phyloP scores from a whole-genome alignment of 2,888 invertebrate genomes.

The Luperina nickerlii region DNA sequence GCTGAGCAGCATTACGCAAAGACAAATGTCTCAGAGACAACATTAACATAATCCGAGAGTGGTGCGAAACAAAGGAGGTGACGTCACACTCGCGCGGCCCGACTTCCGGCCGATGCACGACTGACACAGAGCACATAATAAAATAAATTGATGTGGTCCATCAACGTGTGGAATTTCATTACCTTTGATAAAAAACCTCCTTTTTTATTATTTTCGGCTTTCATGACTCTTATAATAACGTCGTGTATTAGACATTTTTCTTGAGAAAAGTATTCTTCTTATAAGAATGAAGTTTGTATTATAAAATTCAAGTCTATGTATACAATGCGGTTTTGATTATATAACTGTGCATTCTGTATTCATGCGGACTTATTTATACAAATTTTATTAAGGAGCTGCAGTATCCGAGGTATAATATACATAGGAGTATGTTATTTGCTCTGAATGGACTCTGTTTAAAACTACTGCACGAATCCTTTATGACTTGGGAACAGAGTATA shows the following conservation, averaged over 20 bases:
- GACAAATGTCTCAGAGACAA: slow-evolving; percentile 87
- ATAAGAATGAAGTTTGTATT: slow-evolving; percentile 40
- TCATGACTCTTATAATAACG: slow-evolving; percentile 51
- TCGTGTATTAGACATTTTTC: slow-evolving; percentile 57
- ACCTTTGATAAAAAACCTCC: slow-evolving; percentile 66
- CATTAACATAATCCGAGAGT: slow-evolving; percentile 88
- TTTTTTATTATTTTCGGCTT: slow-evolving; percentile 55
- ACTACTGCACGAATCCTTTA: slow-evolving; percentile 33
- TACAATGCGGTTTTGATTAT: slow-evolving; percentile 56
- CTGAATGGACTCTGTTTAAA: slow-evolving; percentile 22
- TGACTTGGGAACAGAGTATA: slow-evolving; percentile 32
- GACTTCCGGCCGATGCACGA: slow-evolving; percentile 75
- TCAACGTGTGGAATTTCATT: slow-evolving; percentile 76
- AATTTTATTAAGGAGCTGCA: slow-evolving; percentile 38
- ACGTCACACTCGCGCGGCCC: slow-evolving; percentile 75
- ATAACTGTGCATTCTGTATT: slow-evolving; percentile 56
- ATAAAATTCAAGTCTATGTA: slow-evolving; percentile 51
- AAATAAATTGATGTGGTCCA: slow-evolving; percentile 77
- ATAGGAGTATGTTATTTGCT: slow-evolving; percentile 16
- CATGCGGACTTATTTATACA: slow-evolving; percentile 57
- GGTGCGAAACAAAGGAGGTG: slow-evolving; percentile 83
- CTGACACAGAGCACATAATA: slow-evolving; percentile 68
- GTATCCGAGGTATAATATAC: slow-evolving; percentile 19
- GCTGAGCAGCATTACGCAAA: slow-evolving; percentile 83
- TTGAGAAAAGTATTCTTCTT: slow-evolving; percentile 28